Percentiles rank a stretch among this genome's conserved stretches.
These are phyloP conservation scores for Synergus laeviventris DNA, from an alignment of 2,888 invertebrate species.

Conservation along the genomic window DNA sequence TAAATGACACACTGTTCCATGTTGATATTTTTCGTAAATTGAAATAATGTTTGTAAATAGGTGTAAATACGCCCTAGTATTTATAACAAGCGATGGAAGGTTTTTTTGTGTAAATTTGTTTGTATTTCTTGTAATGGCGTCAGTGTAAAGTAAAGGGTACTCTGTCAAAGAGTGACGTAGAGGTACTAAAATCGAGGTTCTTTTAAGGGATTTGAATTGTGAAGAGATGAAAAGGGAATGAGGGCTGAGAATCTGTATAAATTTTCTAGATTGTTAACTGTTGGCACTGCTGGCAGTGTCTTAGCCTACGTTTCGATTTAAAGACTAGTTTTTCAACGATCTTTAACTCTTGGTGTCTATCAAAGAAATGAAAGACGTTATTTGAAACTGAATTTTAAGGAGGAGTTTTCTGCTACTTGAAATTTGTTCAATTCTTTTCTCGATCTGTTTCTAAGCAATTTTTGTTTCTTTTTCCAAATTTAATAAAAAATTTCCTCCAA, in stretches of 20 bases:
- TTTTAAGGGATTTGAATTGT: slow-evolving; percentile 7
- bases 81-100: slow-evolving; percentile 68
- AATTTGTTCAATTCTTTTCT: too few relatives aligned
- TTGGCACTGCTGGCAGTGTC: slow-evolving; percentile 71
- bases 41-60: slow-evolving; percentile 69
- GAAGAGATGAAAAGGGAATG: slow-evolving; percentile 40
- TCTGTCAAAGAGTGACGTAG: neutral
- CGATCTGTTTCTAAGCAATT: too few relatives aligned
- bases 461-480: too few relatives aligned
- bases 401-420: neutral
- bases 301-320: slow-evolving; percentile 31
- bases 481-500: neutral
- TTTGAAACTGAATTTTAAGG: neutral
- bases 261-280: slow-evolving; percentile 49
- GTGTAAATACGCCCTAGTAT: slow-evolving; percentile 72
- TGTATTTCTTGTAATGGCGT: slow-evolving; percentile 67
- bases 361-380: neutral
- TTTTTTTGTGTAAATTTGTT: slow-evolving; percentile 73
- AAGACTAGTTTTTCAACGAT: slow-evolving; percentile 31
- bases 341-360: neutral
- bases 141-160: slow-evolving; percentile 46
- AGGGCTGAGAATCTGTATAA: slow-evolving; percentile 41
- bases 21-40: slow-evolving; percentile 68
- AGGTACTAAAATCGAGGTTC: slow-evolving; percentile 3
- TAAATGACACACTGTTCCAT: slow-evolving; percentile 58